Evolutionary conservation across 37 sponge, comb jelly and placozoan species (phyloP).

Genomic region (Dysidea cf. avara): DNA sequence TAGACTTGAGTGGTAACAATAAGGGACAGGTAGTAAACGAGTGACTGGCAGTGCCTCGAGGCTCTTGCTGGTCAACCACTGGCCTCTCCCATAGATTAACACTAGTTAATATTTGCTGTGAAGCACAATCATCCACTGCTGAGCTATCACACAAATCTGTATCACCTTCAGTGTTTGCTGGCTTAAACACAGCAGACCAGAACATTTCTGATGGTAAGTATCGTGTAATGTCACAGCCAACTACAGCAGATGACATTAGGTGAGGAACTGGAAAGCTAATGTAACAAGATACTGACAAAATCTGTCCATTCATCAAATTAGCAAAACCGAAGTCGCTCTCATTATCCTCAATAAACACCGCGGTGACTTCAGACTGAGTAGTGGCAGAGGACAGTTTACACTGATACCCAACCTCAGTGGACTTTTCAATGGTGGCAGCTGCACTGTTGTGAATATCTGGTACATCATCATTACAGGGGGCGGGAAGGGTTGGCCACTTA

Average conservation of each 20-base stretch:
- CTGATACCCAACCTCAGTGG: no score
- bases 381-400: no score
- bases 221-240: conserved; percentile 27
- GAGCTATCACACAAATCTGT: background rate
- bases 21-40: conserved; percentile 57
- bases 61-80: background rate
- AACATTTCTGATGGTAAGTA: conserved; percentile 62
- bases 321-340: background rate
- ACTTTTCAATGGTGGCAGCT: background rate
- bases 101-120: no score
- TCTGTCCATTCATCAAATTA: conserved; percentile 5
- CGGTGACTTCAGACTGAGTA: no score
- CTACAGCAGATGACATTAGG: conserved; percentile 38
- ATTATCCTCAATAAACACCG: no score
- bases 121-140: no score
- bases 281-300: conserved; percentile 70
- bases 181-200: conserved; percentile 75
- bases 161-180: conserved; percentile 11
- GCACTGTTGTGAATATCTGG: background rate
- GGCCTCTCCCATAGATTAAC: no score
- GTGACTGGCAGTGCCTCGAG: conserved; percentile 38
- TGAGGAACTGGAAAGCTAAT: conserved; percentile 57
- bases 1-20: conserved; percentile 29
- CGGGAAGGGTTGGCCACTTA: background rate
- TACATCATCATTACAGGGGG: no score